phyloP scores from a whole-genome alignment of 53 echinoderm and acorn worm genomes.

The Astropecten irregularis region DNA sequence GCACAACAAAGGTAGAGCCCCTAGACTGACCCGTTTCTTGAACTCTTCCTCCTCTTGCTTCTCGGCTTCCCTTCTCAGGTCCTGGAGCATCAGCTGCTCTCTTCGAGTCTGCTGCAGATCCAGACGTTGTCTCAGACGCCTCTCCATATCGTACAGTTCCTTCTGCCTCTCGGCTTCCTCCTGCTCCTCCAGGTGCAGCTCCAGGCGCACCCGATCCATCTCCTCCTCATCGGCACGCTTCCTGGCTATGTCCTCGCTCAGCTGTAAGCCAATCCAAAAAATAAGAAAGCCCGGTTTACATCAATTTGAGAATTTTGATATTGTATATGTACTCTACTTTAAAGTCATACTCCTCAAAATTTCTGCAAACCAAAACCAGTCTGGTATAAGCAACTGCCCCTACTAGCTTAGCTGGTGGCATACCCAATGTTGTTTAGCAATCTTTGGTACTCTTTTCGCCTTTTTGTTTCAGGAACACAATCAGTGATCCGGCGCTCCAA shows the following conservation, averaged over 20 bases:
- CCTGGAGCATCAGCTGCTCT: conserved; percentile 89
- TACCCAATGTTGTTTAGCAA: too few relatives aligned
- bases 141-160: conserved; percentile 80
- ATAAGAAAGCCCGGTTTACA: too few relatives aligned
- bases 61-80: conserved; percentile 73
- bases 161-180: conserved; percentile 89
- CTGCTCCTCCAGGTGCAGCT: conserved; percentile 94
- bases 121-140: conserved; percentile 83
- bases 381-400: too few relatives aligned
- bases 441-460: too few relatives aligned
- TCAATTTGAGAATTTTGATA: too few relatives aligned
- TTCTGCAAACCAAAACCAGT: too few relatives aligned
- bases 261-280: conserved; percentile 59
- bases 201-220: conserved; percentile 90
- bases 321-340: too few relatives aligned
- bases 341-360: too few relatives aligned
- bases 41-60: conserved; percentile 90
- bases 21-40: conserved; percentile 72
- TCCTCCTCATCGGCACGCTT: conserved; percentile 91
- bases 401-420: too few relatives aligned
- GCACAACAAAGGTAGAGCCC: too few relatives aligned
- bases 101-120: conserved; percentile 87
- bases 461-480: too few relatives aligned
- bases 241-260: conserved; percentile 80
- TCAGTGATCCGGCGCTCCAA: too few relatives aligned